Conservation (phyloP, 2,797 vertebrate genomes). For the Neostethus bicornis region DNA sequence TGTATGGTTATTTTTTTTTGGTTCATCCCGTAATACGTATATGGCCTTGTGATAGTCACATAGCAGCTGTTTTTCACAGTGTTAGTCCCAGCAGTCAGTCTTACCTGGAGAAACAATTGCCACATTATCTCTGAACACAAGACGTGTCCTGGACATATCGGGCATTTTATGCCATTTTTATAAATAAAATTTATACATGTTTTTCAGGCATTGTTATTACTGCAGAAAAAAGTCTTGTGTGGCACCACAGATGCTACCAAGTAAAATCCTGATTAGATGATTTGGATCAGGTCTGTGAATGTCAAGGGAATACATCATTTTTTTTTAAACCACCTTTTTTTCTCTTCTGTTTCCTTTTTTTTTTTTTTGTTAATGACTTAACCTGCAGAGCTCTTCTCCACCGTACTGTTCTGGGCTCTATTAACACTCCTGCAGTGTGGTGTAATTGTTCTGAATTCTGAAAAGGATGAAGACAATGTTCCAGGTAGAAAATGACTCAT, state of each 20-base stretch:
- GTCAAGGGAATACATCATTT: slow-evolving; percentile 25
- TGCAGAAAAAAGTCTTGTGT: neutral
- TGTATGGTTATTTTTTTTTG: slow-evolving; percentile 1
- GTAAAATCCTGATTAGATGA: slow-evolving; percentile 6
- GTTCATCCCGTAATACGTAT: slow-evolving; percentile 10
- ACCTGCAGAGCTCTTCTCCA: slow-evolving; percentile 53
- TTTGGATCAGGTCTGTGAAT: slow-evolving; percentile 26
- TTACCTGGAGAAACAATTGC: slow-evolving; percentile 30
- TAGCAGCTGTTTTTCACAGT: slow-evolving; percentile 11
- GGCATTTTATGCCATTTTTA: slow-evolving; percentile 20
- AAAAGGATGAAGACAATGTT: slow-evolving; percentile 57
- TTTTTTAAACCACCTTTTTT: slow-evolving; percentile 10
- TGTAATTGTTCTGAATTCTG: slow-evolving; percentile 51
- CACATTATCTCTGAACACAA: slow-evolving; percentile 31
- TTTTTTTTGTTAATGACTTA: slow-evolving; percentile 54
- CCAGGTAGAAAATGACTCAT: slow-evolving; percentile 58
- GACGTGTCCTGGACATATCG: slow-evolving; percentile 22
- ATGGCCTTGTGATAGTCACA: slow-evolving; percentile 12
- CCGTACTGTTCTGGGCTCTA: slow-evolving; percentile 52
- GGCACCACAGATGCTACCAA: neutral
- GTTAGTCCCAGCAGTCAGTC: slow-evolving; percentile 19
- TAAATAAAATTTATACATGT: slow-evolving; percentile 21
- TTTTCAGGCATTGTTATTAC: slow-evolving; percentile 10
- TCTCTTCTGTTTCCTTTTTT: slow-evolving; percentile 9
- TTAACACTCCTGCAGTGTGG: slow-evolving; percentile 28